A percentile compares a stretch with the other conserved stretches of the same genome.
These are phyloP conservation scores for Hydractinia symbiolongicarpus DNA, from an alignment of 30 jellyfish, hydroid and myxozoan species.

Conservation along the genomic window DNA sequence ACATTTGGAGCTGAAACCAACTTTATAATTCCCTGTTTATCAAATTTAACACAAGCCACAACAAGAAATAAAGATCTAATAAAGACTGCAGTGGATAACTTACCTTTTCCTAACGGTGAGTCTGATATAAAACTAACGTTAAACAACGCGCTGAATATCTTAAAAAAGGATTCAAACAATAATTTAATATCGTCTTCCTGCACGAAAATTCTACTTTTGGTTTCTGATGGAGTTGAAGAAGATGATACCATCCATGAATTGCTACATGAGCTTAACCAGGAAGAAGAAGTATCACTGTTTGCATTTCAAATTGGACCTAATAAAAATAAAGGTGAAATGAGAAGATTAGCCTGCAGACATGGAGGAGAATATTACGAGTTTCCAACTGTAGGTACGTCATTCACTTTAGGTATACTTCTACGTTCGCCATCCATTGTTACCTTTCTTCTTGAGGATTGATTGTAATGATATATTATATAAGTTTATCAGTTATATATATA, in stretches of 20 bases:
- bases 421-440: too few relatives aligned
- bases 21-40: not conserved
- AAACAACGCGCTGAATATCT: not conserved
- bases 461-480: not conserved
- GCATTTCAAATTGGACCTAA: not conserved
- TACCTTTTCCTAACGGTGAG: not conserved
- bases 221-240: slow-evolving; percentile 6
- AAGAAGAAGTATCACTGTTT: not conserved
- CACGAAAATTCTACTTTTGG: slow-evolving; percentile 3
- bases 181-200: not conserved
- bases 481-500: too few relatives aligned
- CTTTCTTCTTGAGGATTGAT: too few relatives aligned
- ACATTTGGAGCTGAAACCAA: not conserved
- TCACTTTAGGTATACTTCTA: not conserved
- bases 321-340: not conserved
- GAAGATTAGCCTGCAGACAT: slow-evolving; percentile 1
- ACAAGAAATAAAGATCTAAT: not conserved
- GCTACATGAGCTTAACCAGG: not conserved
- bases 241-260: not conserved
- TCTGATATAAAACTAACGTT: not conserved
- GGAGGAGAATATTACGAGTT: slow-evolving; percentile 17
- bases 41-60: slow-evolving; percentile 6
- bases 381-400: slow-evolving; percentile 9
- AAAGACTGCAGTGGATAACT: not conserved
- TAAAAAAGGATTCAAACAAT: not conserved